These are phyloP conservation scores for Dyspetes luteomarginatus DNA, from an alignment of 2,888 invertebrate genomes.

Conservation along the genomic window DNA sequence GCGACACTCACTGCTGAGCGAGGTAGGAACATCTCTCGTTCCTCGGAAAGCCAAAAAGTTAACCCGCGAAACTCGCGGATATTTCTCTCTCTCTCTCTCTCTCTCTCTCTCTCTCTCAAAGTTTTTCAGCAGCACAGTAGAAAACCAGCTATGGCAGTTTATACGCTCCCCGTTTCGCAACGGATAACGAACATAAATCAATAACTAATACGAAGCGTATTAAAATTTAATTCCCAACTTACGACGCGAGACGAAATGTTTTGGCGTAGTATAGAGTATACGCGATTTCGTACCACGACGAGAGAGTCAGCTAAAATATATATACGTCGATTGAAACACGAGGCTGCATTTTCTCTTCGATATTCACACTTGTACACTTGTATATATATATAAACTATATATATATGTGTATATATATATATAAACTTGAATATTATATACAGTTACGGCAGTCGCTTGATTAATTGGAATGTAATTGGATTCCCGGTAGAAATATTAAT, in stretches of 20 bases:
- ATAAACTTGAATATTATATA: neutral
- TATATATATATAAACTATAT: too few species aligned
- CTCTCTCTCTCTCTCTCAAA: conserved; percentile 28
- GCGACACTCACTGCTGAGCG: too few species aligned
- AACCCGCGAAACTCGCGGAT: too few species aligned
- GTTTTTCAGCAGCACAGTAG: conserved; percentile 21
- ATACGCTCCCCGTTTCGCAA: conserved; percentile 7
- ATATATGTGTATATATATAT: too few species aligned
- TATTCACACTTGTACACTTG: too few species aligned
- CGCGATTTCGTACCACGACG: conserved; percentile 1
- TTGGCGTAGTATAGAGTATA: neutral
- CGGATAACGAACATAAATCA: conserved; percentile 72
- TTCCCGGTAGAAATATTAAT: conserved; percentile 77
- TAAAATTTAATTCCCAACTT: conserved; percentile 80
- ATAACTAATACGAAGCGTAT: conserved; percentile 79
- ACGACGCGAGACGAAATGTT: conserved; percentile 59
- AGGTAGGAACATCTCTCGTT: neutral
- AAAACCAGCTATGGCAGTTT: neutral
- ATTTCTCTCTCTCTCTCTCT: conserved; percentile 25
- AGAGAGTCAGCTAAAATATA: too few species aligned
- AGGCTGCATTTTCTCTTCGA: too few species aligned
- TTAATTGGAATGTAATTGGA: conserved; percentile 81
- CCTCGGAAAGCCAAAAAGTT: neutral
- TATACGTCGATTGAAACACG: too few species aligned
- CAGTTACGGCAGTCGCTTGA: conserved; percentile 68